Base-by-base conservation (phyloP, 2,888 invertebrate genomes). In the Meiosimyza decipiens region DNA sequence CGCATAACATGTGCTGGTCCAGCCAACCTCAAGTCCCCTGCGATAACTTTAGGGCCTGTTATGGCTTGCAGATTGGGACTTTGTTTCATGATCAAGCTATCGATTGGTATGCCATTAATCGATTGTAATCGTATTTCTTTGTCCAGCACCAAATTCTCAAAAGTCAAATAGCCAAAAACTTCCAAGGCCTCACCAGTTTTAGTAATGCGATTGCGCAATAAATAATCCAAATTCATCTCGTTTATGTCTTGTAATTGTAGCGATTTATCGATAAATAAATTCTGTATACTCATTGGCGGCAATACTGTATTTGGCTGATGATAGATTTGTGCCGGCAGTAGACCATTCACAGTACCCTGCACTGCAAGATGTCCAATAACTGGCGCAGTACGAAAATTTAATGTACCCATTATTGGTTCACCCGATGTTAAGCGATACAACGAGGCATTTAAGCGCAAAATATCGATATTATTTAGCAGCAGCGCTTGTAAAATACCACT, bases 181-280 rank as follows among this genome's bases (percentile, higher is more conserved):
- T 86, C 85, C 62, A 83, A 63, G 1, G 82, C 76, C 0, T 73
- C 72, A 5, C 84, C 83, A 0, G 76, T 69, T 12, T 82, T 77
- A 0, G 80, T 82, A 4, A 86, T 71, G 5, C 86, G 85, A 57
- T 84, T 80, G 33, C 79, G 75, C 1, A 86, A 74, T 49, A 86
- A 77, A 74, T 80, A 84, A 11, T 83, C 75, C 50, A 86, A 65
- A 47, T 72, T 77, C 82, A 83, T 81, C 22, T 79, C 77, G 64
- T 86, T 84, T 0, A 85, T 78, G 64, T 79, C 75, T 3, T 59
- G 72, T 33, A 86, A 60, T 15, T 66, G 69, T 13, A 86, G 75
- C 4, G 77, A 71, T 0, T 76, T 73, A 11, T 75, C 73, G 4
- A 84, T 64, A 1, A 72, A 12, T 7, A 85, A 64, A 5, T 68